Evolutionary conservation across 2,113 vertebrate species (phyloP).

Genomic region (Leucopsar rothschildi): DNA sequence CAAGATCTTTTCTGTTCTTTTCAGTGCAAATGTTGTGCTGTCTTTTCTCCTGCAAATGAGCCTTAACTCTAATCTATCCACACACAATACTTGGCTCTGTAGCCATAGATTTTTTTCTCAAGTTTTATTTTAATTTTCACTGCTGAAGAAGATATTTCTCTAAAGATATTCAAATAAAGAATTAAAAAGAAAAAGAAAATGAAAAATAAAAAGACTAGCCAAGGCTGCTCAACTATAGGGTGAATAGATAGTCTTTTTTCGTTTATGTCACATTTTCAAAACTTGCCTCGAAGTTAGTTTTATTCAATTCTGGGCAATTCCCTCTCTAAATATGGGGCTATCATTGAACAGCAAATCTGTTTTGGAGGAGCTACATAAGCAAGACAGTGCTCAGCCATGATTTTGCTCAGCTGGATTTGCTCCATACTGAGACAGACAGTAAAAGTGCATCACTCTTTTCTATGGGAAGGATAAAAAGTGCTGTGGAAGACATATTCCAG

Average conservation of each 20-base stretch:
- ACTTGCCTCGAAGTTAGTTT: background rate
- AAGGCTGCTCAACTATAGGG: background rate
- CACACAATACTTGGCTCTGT: background rate
- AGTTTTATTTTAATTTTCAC: conserved; percentile 54
- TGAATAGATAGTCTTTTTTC: background rate
- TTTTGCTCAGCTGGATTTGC: background rate
- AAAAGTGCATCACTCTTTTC: background rate
- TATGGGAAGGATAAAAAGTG: background rate
- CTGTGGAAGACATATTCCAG: background rate
- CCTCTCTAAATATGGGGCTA: background rate
- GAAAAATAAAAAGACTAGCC: background rate
- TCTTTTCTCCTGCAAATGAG: conserved; percentile 45
- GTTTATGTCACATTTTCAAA: background rate
- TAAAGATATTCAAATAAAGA: conserved; percentile 37
- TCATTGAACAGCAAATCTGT: background rate
- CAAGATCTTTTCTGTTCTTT: conserved; percentile 14
- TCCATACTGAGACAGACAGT: background rate
- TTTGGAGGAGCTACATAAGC: background rate
- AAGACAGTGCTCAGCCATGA: background rate
- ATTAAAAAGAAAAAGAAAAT: background rate
- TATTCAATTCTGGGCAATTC: background rate
- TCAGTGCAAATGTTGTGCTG: background rate
- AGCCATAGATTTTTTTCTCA: background rate
- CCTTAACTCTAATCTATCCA: conserved; percentile 8
- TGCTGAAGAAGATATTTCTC: background rate